Percentiles rank a stretch among this genome's conserved stretches.
These are phyloP conservation scores for Argentina silus DNA, from an alignment of 2,797 vertebrate genomes.

Conservation along the genomic window DNA sequence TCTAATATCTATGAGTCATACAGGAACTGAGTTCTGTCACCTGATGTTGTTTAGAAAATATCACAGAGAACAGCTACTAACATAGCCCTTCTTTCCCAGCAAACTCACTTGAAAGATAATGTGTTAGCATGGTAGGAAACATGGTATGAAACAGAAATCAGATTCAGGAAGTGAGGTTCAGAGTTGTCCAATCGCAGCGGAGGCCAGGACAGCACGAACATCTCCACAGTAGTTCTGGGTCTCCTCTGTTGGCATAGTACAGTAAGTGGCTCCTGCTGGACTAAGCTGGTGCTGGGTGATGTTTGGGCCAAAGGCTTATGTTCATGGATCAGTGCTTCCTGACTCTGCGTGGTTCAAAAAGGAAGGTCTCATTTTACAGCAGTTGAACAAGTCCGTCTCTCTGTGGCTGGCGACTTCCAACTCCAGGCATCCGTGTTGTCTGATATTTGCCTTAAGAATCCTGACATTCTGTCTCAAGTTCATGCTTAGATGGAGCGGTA, in stretches of 20 bases:
- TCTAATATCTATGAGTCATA: too few species aligned
- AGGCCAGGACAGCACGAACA: not conserved
- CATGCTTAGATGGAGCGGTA: too few species aligned
- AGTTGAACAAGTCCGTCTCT: not conserved
- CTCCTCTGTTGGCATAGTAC: not conserved
- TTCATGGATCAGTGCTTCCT: slow-evolving; percentile 35
- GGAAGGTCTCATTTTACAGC: slow-evolving; percentile 13
- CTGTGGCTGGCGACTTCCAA: not conserved
- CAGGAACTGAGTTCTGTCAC: not conserved
- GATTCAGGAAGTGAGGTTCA: not conserved
- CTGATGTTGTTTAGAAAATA: not conserved
- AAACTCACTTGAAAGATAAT: too few species aligned
- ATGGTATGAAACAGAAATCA: not conserved
- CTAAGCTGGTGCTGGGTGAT: slow-evolving; percentile 2
- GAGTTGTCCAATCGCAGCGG: not conserved
- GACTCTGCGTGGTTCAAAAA: slow-evolving; percentile 12
- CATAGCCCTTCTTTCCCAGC: too few species aligned
- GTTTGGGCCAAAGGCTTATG: slow-evolving; percentile 16
- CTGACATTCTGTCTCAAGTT: not conserved
- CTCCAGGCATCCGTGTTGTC: not conserved
- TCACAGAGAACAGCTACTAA: too few species aligned
- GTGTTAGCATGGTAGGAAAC: not conserved
- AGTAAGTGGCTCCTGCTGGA: not conserved
- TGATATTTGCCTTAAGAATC: not conserved
- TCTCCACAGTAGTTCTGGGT: not conserved